phyloP scores from a whole-genome alignment of 2,888 invertebrate species.

The Drosophila antonietae region DNA sequence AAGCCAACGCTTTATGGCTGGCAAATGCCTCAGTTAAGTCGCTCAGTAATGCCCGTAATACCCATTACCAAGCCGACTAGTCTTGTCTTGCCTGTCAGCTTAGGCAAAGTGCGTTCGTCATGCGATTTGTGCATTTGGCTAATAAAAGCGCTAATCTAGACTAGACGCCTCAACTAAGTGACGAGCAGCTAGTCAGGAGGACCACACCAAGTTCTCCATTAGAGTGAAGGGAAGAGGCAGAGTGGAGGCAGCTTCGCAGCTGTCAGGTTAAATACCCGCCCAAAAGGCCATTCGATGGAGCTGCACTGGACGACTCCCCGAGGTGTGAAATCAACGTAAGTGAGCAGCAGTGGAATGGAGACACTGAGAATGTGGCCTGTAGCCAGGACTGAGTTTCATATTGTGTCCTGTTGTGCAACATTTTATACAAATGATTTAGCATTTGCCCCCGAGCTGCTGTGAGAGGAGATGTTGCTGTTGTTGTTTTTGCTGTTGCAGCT shows the following conservation, averaged over 20 bases:
- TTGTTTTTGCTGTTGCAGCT: constrained; percentile 24
- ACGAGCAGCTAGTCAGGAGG: constrained; percentile 25
- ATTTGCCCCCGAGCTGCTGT: constrained; percentile 54
- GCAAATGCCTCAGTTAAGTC: constrained; percentile 6
- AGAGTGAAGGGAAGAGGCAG: background rate
- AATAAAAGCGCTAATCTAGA: constrained; percentile 71
- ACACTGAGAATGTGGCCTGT: constrained; percentile 1
- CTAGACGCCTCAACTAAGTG: constrained; percentile 34
- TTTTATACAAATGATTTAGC: constrained; percentile 74
- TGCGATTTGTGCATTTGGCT: constrained; percentile 73
- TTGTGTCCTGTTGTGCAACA: constrained; percentile 68
- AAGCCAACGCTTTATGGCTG: constrained; percentile 20
- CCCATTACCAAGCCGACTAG: constrained; percentile 15
- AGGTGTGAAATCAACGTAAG: constrained; percentile 78
- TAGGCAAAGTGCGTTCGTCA: constrained; percentile 58
- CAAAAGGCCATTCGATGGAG: constrained; percentile 33
- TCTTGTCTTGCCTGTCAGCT: constrained; percentile 27
- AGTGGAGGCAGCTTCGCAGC: background rate
- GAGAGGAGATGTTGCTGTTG: constrained; percentile 7
- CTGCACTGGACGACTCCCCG: constrained; percentile 67
- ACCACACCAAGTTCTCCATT: constrained; percentile 22
- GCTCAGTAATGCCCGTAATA: constrained; percentile 11
- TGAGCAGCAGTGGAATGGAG: constrained; percentile 55
- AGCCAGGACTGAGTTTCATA: constrained; percentile 17
- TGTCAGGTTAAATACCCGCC: constrained; percentile 44